Base-by-base conservation (phyloP, 2,113 vertebrate species). In the Dissostichus mawsoni region DNA sequence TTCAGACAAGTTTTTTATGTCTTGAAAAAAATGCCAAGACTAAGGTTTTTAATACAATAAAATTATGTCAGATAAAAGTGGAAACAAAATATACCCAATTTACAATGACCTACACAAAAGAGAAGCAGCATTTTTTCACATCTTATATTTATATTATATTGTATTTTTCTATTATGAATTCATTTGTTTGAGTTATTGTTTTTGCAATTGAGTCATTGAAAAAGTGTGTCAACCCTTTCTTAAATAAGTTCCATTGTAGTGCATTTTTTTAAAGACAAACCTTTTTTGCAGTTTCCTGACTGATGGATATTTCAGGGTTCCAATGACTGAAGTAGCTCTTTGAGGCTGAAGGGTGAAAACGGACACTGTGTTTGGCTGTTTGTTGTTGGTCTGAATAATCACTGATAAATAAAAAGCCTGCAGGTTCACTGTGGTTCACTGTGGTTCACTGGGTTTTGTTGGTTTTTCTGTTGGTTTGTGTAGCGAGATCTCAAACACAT, bases 401-500 rank as follows among this genome's bases (percentile, higher is more conserved):
- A 33, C 61, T 18, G 17, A 16, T 36, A 68, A 83, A 70, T 62
- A 59, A 74, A 74, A 65, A 2, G n/a, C 51, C 65, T 65, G 70
- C 2, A 17, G 83, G 69, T 69, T 82, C 73, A 17, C 14, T 0
- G 14, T 0, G 73, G 65, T 65, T 85, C 71, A 68, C 4, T 0
- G 14, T 0, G 73, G 65, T 65, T 85, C 71, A 68, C 4, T 0
- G 20, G 71, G 59, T 64, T 73, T 50, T 65, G 78, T 52, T 78
- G 76, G 52, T 79, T 81, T 83, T 78, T 76, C 76, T 78, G 71
- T 17, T n/a, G 78, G 18, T 80, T 80, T 73, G 72, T 81, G 83
- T 68, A 88, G 81, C 75, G 8, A 77, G 81, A 55, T 68, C 74
- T 76, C 70, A 69, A 33, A 78, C 82, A 81, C 88, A 92, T 92